phyloP scores from a whole-genome alignment of 2,113 vertebrate genomes.

The Sapajus apella region DNA sequence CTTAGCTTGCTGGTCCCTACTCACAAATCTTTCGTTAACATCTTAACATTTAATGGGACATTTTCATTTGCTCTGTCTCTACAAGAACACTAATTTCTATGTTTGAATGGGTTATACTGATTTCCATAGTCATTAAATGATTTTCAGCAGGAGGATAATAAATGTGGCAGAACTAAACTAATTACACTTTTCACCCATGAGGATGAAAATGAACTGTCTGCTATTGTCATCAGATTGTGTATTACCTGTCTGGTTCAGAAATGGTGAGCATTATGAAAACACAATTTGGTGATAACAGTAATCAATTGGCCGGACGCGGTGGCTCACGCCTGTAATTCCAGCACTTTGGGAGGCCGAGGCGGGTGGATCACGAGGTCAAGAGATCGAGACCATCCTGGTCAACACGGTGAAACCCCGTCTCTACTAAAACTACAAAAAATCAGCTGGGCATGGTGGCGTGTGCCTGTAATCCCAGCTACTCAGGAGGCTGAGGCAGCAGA shows the following conservation, averaged over 20 bases:
- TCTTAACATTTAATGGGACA: background rate
- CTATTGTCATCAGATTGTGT: background rate
- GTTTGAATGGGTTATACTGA: background rate
- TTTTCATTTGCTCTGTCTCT: background rate
- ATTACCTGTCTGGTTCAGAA: background rate
- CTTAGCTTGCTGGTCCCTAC: background rate
- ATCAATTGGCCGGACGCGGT: too few relatives aligned
- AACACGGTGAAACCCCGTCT: too few relatives aligned
- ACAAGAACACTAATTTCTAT: background rate
- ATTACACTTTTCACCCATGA: background rate
- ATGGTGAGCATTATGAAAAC: background rate
- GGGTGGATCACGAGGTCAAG: too few relatives aligned
- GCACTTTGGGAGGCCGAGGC: too few relatives aligned
- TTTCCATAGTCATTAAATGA: background rate
- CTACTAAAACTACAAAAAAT: too few relatives aligned
- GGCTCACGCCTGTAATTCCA: too few relatives aligned
- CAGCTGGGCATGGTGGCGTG: too few relatives aligned
- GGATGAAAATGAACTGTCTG: background rate
- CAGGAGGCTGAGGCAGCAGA: too few relatives aligned
- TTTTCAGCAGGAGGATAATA: background rate
- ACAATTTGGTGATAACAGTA: background rate
- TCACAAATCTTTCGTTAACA: conserved; percentile 10
- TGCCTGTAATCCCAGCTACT: too few relatives aligned
- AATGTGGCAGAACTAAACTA: background rate
- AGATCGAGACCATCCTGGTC: too few relatives aligned